Conservation (phyloP, 2,888 invertebrate genomes). For the Luffia ferchaultella region DNA sequence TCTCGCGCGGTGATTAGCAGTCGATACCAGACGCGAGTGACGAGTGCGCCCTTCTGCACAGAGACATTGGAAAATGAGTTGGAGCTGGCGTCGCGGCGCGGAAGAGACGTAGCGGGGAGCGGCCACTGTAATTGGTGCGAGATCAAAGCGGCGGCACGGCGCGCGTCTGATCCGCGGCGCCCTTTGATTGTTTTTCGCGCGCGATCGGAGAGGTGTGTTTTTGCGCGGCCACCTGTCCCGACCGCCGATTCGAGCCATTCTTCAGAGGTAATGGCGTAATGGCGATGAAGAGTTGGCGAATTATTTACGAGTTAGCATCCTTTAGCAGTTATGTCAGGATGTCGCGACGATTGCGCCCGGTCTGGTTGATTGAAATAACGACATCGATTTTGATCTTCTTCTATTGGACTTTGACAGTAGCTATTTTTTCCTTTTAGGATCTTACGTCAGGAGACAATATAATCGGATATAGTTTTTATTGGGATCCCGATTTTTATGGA, state of each 20-base stretch:
- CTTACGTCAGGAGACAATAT: too few relatives aligned
- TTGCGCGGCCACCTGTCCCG: conserved; percentile 31
- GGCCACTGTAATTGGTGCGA: conserved; percentile 45
- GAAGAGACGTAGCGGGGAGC: not conserved
- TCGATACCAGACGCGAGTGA: conserved; percentile 50
- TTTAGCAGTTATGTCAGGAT: conserved; percentile 8
- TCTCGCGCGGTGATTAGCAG: conserved; percentile 57
- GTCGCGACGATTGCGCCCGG: conserved; percentile 5
- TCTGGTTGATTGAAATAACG: conserved; percentile 10
- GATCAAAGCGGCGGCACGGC: conserved; percentile 31
- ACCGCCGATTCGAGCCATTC: too few relatives aligned
- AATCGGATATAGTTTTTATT: too few relatives aligned
- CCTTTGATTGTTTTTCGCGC: conserved; percentile 59
- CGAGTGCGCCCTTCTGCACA: conserved; percentile 52
- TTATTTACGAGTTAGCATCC: conserved; percentile 38
- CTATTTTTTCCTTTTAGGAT: too few relatives aligned
- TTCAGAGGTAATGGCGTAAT: conserved; percentile 31
- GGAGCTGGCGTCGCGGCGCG: conserved; percentile 1
- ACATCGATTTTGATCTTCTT: too few relatives aligned
- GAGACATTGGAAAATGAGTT: conserved; percentile 52
- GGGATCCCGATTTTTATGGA: too few relatives aligned
- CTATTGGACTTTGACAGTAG: too few relatives aligned
- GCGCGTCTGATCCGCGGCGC: conserved; percentile 47
- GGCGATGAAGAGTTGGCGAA: conserved; percentile 20
- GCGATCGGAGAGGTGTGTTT: conserved; percentile 24